phyloP scores from a whole-genome alignment of 1,140 invertebrate genomes.

The Cheumatopsyche charites region DNA sequence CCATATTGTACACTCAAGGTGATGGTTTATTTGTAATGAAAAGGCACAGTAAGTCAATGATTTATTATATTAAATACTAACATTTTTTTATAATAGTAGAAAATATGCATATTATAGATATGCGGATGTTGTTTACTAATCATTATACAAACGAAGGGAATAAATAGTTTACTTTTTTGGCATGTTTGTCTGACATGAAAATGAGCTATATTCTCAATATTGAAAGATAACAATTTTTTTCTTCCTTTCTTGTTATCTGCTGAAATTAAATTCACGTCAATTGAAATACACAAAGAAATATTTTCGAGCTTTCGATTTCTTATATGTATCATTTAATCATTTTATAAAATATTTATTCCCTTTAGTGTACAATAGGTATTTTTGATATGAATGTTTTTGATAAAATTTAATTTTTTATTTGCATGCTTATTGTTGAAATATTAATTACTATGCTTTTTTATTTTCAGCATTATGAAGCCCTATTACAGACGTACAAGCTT shows the following conservation, averaged over 20 bases:
- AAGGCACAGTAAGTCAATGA: slow-evolving; percentile 43
- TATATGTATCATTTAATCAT: too few species aligned
- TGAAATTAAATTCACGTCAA: too few species aligned
- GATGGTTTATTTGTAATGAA: slow-evolving; percentile 38
- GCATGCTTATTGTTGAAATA: slow-evolving; percentile 1
- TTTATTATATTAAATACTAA: slow-evolving; percentile 40
- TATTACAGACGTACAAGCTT: slow-evolving; percentile 44
- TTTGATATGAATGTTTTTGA: slow-evolving; percentile 10
- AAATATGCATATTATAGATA: slow-evolving; percentile 19
- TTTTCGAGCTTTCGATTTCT: too few species aligned
- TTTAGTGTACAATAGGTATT: slow-evolving; percentile 60
- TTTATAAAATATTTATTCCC: slow-evolving; percentile 53
- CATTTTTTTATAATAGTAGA: slow-evolving; percentile 37
- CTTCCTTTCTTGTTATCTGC: too few species aligned
- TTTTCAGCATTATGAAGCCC: slow-evolving; percentile 46
- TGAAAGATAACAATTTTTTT: too few species aligned
- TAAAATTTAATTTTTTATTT: slow-evolving; percentile 13
- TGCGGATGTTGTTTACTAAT: background rate
- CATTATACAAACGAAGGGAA: slow-evolving; percentile 25
- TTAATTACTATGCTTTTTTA: slow-evolving; percentile 21
- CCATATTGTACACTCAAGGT: slow-evolving; percentile 49
- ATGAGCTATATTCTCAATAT: slow-evolving; percentile 16
- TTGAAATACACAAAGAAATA: too few species aligned
- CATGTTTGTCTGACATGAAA: background rate
- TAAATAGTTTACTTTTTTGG: slow-evolving; percentile 34